These are phyloP conservation scores for Seladonia tumulorum DNA, from an alignment of 2,888 invertebrate species.

Conservation along the genomic window DNA sequence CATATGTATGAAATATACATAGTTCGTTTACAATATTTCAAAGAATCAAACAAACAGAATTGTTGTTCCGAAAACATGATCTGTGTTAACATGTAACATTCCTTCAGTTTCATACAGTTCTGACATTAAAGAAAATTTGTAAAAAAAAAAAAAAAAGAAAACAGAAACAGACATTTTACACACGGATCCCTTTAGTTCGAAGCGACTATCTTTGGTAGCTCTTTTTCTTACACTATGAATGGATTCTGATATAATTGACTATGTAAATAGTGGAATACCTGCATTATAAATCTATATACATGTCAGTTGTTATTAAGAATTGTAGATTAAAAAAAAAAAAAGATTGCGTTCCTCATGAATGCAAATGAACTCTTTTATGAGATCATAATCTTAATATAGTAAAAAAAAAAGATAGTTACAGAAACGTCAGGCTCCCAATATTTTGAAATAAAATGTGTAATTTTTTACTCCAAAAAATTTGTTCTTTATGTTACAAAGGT, in stretches of 20 bases:
- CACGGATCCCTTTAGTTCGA: slow-evolving; percentile 21
- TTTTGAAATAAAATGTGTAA: neutral
- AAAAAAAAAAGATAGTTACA: slow-evolving; percentile 3
- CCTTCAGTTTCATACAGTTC: slow-evolving; percentile 27
- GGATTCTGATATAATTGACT: slow-evolving; percentile 54
- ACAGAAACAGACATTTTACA: neutral
- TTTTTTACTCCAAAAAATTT: neutral
- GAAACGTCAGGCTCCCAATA: neutral
- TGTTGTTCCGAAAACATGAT: slow-evolving; percentile 20
- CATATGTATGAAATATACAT: slow-evolving; percentile 18
- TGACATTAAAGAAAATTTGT: slow-evolving; percentile 10
- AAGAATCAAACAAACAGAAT: slow-evolving; percentile 15
- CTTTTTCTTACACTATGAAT: slow-evolving; percentile 38
- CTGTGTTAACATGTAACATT: slow-evolving; percentile 36
- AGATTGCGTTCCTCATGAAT: neutral
- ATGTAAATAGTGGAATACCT: slow-evolving; percentile 47
- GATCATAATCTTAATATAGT: slow-evolving; percentile 20
- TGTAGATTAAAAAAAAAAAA: slow-evolving; percentile 13
- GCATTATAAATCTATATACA: slow-evolving; percentile 29
- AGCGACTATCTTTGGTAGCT: slow-evolving; percentile 55
- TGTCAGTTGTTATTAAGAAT: slow-evolving; percentile 24
- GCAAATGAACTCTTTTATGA: slow-evolving; percentile 32
- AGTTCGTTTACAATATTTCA: slow-evolving; percentile 17
- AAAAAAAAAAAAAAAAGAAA: slow-evolving; percentile 1
- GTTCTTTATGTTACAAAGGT: neutral